These are phyloP conservation scores for Apocheima hispidaria DNA, from an alignment of 2,888 invertebrate genomes.

Conservation along the genomic window DNA sequence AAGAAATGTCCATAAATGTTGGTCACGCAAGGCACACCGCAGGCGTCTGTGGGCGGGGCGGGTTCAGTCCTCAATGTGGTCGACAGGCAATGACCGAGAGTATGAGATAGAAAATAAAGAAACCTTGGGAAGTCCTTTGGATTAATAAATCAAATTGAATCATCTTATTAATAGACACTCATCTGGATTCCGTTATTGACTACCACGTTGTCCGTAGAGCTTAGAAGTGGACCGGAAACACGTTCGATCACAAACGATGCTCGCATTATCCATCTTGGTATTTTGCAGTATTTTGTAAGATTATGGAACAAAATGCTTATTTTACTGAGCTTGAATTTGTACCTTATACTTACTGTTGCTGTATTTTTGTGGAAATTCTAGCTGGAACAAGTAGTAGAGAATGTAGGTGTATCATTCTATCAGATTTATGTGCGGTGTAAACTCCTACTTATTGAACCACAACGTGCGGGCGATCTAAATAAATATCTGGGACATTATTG, in stretches of 20 bases:
- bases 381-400: background rate
- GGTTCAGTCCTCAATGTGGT: slow-evolving; percentile 9
- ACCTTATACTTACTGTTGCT: background rate
- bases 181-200: background rate
- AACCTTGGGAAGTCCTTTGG: background rate
- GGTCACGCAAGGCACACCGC: slow-evolving; percentile 16
- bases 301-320: no score
- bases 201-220: background rate
- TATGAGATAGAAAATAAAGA: background rate
- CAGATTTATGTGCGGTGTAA: slow-evolving; percentile 8
- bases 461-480: no score
- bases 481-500: no score
- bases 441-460: slow-evolving; percentile 17
- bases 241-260: background rate
- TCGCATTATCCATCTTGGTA: background rate
- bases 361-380: background rate
- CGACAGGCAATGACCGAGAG: background rate
- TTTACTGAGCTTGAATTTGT: background rate
- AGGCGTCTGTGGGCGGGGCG: background rate
- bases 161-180: background rate
- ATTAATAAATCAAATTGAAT: background rate
- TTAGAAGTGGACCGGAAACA: slow-evolving; percentile 1
- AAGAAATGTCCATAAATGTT: slow-evolving; percentile 11
- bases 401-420: slow-evolving; percentile 1
- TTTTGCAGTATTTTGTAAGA: no score